These are phyloP conservation scores for Sipha maydis DNA, from an alignment of 2,888 invertebrate species.

Conservation along the genomic window DNA sequence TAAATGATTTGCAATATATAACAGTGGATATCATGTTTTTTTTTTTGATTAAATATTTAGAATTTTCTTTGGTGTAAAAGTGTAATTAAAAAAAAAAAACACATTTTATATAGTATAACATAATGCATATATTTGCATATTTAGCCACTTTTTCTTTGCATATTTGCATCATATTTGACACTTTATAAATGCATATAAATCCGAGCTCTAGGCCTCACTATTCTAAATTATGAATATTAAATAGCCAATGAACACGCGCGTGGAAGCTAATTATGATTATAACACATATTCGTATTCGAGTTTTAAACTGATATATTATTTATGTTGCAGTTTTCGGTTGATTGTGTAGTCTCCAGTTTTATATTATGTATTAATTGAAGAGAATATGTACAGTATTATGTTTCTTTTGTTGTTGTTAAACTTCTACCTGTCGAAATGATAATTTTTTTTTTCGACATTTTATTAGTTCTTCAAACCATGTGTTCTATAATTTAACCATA, in stretches of 20 bases:
- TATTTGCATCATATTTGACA: no score
- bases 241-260: not conserved
- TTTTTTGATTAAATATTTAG: no score
- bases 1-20: no score
- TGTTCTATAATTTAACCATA: not conserved
- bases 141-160: no score
- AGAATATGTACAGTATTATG: not conserved
- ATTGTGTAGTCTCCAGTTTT: not conserved
- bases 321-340: not conserved
- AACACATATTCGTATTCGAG: not conserved
- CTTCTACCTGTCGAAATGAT: not conserved
- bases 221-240: not conserved
- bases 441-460: not conserved
- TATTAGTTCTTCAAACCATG: not conserved
- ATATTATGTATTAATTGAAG: not conserved
- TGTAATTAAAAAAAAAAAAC: no score
- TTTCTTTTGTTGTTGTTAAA: not conserved
- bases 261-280: not conserved
- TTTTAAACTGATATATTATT: not conserved
- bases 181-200: no score
- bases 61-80: no score
- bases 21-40: no score
- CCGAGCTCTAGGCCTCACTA: no score
- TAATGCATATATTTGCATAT: no score
- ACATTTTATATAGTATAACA: no score